phyloP scores from a whole-genome alignment of 2,113 vertebrate genomes.

The Cavia porcellus region DNA sequence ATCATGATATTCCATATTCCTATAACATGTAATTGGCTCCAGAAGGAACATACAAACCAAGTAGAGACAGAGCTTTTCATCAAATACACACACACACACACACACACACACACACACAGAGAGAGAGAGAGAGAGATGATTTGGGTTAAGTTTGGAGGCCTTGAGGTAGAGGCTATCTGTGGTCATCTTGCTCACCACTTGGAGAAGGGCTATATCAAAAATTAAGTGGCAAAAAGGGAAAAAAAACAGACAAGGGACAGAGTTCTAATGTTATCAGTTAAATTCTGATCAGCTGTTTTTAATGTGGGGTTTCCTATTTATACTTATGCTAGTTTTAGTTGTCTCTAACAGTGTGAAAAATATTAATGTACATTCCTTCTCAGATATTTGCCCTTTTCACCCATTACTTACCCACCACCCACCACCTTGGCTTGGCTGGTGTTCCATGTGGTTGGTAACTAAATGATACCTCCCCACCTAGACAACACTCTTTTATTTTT shows the following conservation, averaged over 20 bases:
- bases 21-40: not conserved
- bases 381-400: not conserved
- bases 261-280: not conserved
- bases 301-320: not conserved
- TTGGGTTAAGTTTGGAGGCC: not conserved
- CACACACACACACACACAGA: not conserved
- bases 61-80: not conserved
- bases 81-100: too few species aligned
- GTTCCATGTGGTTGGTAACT: not conserved
- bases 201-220: constrained; percentile 36
- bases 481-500: not conserved
- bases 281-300: not conserved
- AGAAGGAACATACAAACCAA: not conserved
- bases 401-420: not conserved
- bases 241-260: not conserved
- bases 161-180: not conserved
- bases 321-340: not conserved
- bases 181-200: not conserved
- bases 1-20: not conserved
- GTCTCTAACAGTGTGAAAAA: not conserved
- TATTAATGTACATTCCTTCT: not conserved
- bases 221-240: not conserved
- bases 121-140: not conserved
- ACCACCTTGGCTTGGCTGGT: not conserved
- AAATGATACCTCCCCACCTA: not conserved